A percentile compares a stretch with the other conserved stretches of the same genome.
phyloP scores from a whole-genome alignment of 2,888 invertebrate genomes.

The Pristionchus fissidentatus region DNA sequence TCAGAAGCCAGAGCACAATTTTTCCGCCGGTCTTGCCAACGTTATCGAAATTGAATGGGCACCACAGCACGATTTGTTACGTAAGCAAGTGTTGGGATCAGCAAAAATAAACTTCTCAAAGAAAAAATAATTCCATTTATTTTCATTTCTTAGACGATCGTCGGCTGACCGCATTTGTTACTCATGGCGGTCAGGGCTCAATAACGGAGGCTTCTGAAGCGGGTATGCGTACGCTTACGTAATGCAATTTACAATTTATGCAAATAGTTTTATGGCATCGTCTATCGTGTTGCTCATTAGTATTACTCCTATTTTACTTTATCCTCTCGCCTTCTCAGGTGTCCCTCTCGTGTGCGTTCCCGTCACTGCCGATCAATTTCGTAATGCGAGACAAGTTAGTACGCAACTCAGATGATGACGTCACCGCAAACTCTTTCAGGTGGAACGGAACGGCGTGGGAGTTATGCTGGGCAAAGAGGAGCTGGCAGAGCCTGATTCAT shows the following conservation, averaged over 20 bases:
- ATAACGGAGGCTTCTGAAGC: slow-evolving; percentile 34
- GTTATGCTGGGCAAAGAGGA: slow-evolving; percentile 1
- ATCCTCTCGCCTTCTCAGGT: slow-evolving; percentile 57
- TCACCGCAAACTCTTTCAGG: not conserved
- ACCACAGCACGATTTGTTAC: slow-evolving; percentile 9
- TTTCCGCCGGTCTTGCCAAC: slow-evolving; percentile 11
- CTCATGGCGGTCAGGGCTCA: slow-evolving; percentile 38
- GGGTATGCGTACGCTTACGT: not conserved
- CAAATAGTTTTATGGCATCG: not conserved
- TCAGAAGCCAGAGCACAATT: slow-evolving; percentile 5
- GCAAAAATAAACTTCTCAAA: not conserved
- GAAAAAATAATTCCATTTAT: not conserved
- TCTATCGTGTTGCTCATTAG: not conserved
- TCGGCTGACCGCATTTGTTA: slow-evolving; percentile 42
- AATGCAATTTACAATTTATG: too few relatives aligned
- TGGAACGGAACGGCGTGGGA: slow-evolving; percentile 20
- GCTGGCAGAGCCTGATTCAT: not conserved
- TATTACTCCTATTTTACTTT: not conserved
- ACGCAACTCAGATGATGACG: too few relatives aligned
- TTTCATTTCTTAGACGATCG: not conserved
- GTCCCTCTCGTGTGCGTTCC: slow-evolving; percentile 77
- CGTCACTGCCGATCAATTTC: slow-evolving; percentile 77
- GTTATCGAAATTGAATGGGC: slow-evolving; percentile 7
- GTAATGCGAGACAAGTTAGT: slow-evolving; percentile 74
- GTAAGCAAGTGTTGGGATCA: not conserved